Percentiles rank a stretch among this genome's conserved stretches.
Conservation (phyloP, 1,140 invertebrate genomes). For the Heliconius nattereri region DNA sequence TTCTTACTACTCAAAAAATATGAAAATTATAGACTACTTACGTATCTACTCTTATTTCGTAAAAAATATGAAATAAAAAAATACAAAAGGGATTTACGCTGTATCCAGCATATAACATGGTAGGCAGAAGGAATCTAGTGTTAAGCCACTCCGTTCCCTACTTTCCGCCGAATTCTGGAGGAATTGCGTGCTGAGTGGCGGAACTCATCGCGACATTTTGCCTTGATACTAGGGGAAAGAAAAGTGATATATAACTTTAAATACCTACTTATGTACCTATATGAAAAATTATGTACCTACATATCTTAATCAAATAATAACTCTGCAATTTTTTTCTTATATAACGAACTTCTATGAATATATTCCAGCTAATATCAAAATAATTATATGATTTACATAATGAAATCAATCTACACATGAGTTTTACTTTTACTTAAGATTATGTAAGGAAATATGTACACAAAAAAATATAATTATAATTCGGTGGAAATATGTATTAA, state of each 20-base stretch:
- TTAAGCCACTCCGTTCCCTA: too few species aligned
- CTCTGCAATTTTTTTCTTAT: background rate
- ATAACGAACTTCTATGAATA: background rate
- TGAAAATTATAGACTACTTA: too few species aligned
- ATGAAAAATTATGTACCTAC: background rate
- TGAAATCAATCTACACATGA: slow-evolving; percentile 4
- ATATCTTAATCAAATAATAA: background rate
- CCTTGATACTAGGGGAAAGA: too few species aligned
- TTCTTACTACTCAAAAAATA: too few species aligned
- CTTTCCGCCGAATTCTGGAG: too few species aligned
- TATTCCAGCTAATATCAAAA: background rate
- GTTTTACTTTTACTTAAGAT: slow-evolving; percentile 2
- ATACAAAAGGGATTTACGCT: too few species aligned
- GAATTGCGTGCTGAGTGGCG: too few species aligned
- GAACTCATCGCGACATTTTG: too few species aligned
- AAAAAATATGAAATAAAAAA: background rate
- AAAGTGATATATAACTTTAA: too few species aligned
- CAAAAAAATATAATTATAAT: background rate
- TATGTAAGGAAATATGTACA: background rate
- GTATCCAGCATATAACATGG: too few species aligned
- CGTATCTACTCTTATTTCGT: background rate
- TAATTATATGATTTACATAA: slow-evolving; percentile 3
- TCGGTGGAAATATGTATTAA: too few species aligned
- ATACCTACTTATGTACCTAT: background rate
- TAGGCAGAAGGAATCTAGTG: too few species aligned